Evolutionary conservation across 2,113 vertebrate genomes (phyloP).

Genomic region (Myrmecophaga tridactyla): DNA sequence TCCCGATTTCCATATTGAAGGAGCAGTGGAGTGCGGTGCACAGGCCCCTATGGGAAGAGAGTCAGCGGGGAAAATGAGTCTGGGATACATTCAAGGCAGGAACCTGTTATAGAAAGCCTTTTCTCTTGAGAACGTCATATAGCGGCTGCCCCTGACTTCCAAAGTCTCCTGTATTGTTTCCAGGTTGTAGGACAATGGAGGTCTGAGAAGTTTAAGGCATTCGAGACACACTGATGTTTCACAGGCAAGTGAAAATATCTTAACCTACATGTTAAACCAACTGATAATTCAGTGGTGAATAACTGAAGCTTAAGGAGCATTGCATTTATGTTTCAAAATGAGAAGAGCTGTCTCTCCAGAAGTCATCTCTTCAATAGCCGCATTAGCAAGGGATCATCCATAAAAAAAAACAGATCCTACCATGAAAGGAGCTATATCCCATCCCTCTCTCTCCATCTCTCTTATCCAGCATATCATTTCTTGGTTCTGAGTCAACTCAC

Average conservation of each 20-base stretch:
- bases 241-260: background rate
- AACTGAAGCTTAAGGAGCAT: background rate
- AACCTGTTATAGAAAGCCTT: no score
- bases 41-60: background rate
- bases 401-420: background rate
- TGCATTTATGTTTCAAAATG: background rate
- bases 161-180: background rate
- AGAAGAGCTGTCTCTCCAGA: background rate
- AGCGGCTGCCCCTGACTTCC: background rate
- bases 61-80: background rate
- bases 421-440: background rate
- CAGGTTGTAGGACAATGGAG: no score
- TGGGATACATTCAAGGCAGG: no score
- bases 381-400: rapidly evolving
- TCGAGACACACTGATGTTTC: no score
- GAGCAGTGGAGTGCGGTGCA: background rate
- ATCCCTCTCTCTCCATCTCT: background rate
- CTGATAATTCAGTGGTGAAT: background rate
- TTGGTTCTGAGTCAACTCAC: background rate
- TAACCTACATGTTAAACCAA: background rate
- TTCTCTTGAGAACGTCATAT: background rate
- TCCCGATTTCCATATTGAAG: background rate
- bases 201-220: background rate
- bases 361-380: background rate
- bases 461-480: no score